Base-by-base conservation (phyloP, 2,888 invertebrate genomes). In the Leucozona laternaria region DNA sequence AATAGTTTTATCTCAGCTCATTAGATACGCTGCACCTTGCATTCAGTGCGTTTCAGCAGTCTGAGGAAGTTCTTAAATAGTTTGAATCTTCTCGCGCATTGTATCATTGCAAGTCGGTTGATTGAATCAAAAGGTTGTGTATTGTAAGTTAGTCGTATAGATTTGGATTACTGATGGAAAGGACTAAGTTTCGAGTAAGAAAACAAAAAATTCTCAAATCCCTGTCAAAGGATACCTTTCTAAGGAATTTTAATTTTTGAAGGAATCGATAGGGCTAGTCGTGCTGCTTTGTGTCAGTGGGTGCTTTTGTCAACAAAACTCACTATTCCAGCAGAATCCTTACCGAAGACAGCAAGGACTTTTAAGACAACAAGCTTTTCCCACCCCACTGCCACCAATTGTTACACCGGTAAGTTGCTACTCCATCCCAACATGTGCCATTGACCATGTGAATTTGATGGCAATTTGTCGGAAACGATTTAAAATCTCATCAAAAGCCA, bases 241-340 rank as follows among this genome's bases (percentile, higher is more conserved):
- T 4, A 13, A 48, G 7, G n/a, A 37, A 48, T 79, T 40, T 53
- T 55, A 15, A 28, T 83, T 64, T 50, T n/a, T n/a, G n/a, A 45
- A 88, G 84, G 70, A 68, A 25, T 73, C 80, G 25, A 58, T 88
- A 45, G 68, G 79, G 28, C 57, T 84, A 45, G 77, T 84, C 37
- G 55, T 85, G 20, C 78, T 88, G 68, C 73, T 88, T 15, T 80
- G 70, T 45, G 60, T 88, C 40, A 88, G 88, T 72, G 88, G 89
- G 82, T 89, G 89, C 50, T 88, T 88, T 34, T 88, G 89, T 81
- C 90, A 90, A 43, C 89, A 89, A 66, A 89, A 86, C 55, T 88
- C 90, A 28, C 77, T 90, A 53, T 91, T 90, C 82, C 90, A 90
- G 85, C 91, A 90, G 88, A 82, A 90, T 53, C 90, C 90, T 4